Evolutionary conservation across 1,140 invertebrate genomes (phyloP).

Genomic region (Gyrodactylus salaris): DNA sequence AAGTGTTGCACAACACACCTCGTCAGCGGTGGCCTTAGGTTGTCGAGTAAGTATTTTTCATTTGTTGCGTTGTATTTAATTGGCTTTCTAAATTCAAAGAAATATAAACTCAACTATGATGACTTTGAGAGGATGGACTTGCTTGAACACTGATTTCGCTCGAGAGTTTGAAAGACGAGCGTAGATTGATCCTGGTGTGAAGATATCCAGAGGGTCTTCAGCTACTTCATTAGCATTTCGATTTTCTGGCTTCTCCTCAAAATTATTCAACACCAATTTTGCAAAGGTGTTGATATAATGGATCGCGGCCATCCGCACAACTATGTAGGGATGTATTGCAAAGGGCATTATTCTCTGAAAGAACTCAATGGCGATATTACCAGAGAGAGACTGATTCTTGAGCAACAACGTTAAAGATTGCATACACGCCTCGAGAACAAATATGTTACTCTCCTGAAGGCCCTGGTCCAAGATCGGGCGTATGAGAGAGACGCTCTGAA

Average conservation of each 20-base stretch:
- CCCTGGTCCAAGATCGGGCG: neutral
- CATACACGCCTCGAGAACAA: neutral
- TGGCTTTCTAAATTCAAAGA: neutral
- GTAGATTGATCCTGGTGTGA: neutral
- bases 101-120: neutral
- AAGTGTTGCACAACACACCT: neutral
- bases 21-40: neutral
- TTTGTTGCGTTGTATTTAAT: neutral
- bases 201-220: neutral
- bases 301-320: neutral
- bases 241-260: neutral
- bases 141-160: neutral
- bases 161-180: neutral
- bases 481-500: conserved; percentile 2
- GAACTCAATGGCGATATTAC: neutral
- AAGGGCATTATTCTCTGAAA: neutral
- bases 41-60: neutral
- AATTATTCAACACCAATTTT: neutral
- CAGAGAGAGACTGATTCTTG: neutral
- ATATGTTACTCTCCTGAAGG: neutral
- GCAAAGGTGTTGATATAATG: neutral
- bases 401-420: neutral
- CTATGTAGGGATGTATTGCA: neutral
- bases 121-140: neutral
- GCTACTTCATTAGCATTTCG: neutral